Conservation (phyloP, 2,797 vertebrate genomes). For the Alfaro cultratus region DNA sequence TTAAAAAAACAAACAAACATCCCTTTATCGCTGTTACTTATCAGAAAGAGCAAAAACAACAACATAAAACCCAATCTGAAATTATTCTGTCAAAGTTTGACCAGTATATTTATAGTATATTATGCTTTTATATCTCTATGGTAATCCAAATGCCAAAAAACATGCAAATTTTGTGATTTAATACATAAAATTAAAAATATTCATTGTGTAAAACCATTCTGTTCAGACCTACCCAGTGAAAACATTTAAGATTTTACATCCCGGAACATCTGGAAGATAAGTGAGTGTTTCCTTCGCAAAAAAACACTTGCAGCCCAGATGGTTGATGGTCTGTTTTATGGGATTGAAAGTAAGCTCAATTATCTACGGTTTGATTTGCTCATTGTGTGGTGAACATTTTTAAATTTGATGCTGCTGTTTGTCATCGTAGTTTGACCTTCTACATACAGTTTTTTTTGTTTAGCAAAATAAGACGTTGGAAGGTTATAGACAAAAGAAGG, state of each 20-base stretch:
- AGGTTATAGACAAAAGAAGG: slow-evolving; percentile 17
- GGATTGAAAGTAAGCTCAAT: background rate
- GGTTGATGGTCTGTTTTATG: background rate
- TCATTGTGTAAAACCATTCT: background rate
- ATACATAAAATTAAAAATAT: background rate
- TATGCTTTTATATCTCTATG: background rate
- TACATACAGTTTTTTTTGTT: slow-evolving; percentile 31
- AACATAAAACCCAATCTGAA: background rate
- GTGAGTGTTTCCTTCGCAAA: background rate
- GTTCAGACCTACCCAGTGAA: background rate
- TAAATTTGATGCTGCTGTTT: background rate
- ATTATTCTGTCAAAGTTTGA: background rate
- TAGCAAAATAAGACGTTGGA: slow-evolving; percentile 17
- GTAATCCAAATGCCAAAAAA: background rate
- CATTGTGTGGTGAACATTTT: slow-evolving; percentile 16
- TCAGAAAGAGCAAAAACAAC: background rate
- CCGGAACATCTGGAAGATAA: background rate
- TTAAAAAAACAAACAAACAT: background rate
- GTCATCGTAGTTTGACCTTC: slow-evolving; percentile 44
- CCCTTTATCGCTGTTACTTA: background rate
- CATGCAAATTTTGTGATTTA: background rate
- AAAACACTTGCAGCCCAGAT: slow-evolving; percentile 28
- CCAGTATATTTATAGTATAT: background rate
- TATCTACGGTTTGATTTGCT: background rate
- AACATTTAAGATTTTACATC: background rate